Evolutionary conservation across 2,797 vertebrate species (phyloP).

Genomic region (Catharus ustulatus): DNA sequence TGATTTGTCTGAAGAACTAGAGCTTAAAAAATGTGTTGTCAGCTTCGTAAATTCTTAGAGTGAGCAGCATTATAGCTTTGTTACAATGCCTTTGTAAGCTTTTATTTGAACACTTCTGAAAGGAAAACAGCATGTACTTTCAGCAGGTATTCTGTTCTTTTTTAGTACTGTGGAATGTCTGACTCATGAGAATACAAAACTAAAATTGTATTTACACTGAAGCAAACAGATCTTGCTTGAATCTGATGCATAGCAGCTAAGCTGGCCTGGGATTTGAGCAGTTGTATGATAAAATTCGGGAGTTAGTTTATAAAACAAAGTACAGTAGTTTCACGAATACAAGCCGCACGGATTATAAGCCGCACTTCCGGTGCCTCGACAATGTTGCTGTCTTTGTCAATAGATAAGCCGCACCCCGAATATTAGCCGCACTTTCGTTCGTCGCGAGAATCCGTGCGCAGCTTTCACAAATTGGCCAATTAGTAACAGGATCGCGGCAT

Average conservation of each 20-base stretch:
- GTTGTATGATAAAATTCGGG: neutral
- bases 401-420: no score
- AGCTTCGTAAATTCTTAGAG: conserved; percentile 16
- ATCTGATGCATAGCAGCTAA: neutral
- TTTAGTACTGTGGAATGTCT: neutral
- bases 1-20: neutral
- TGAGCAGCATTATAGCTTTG: neutral
- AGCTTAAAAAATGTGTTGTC: conserved; percentile 8
- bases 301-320: neutral
- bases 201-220: neutral
- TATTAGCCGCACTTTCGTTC: no score
- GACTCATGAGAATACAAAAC: neutral
- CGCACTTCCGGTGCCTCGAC: no score
- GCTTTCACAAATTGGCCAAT: no score
- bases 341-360: no score
- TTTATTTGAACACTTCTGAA: neutral
- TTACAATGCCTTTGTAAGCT: neutral
- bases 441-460: no score
- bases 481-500: no score
- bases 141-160: neutral
- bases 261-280: neutral
- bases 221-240: neutral
- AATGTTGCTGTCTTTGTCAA: no score
- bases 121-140: neutral
- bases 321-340: no score